Evolutionary conservation across 1,140 invertebrate species (phyloP).

Genomic region (Agrypnia vestita): DNA sequence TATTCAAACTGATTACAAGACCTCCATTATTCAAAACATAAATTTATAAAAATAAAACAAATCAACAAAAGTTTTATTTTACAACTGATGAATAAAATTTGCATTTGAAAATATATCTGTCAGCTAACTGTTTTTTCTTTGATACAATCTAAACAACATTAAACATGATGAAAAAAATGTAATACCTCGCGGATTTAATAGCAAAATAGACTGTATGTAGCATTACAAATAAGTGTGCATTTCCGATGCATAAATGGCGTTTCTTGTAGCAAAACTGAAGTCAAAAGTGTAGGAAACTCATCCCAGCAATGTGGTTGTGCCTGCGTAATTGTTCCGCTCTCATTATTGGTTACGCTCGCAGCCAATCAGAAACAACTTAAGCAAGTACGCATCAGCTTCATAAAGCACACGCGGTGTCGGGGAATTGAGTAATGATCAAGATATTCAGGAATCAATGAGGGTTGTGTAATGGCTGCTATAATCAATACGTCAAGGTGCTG

Average conservation of each 20-base stretch:
- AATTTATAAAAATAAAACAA: no score
- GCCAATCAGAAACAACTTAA: conserved; percentile 15
- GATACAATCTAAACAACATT: neutral
- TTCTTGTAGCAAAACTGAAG: no score
- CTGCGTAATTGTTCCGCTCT: conserved; percentile 35
- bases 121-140: neutral
- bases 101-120: neutral
- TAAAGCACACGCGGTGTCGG: neutral
- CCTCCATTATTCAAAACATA: no score
- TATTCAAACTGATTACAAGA: no score
- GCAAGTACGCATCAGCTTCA: neutral
- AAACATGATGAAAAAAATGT: no score
- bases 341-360: conserved; percentile 4
- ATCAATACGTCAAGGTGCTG: no score
- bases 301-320: neutral
- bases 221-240: neutral
- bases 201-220: neutral
- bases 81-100: no score
- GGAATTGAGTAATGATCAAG: conserved; percentile 29
- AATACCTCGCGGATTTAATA: neutral
- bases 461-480: neutral
- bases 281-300: neutral
- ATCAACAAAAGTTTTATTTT: no score
- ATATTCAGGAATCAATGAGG: conserved; percentile 2
- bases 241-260: neutral